A percentile compares a stretch with the other conserved stretches of the same genome.
Conservation (phyloP, 1,140 invertebrate species). For the Venustaconcha ellipsiformis region DNA sequence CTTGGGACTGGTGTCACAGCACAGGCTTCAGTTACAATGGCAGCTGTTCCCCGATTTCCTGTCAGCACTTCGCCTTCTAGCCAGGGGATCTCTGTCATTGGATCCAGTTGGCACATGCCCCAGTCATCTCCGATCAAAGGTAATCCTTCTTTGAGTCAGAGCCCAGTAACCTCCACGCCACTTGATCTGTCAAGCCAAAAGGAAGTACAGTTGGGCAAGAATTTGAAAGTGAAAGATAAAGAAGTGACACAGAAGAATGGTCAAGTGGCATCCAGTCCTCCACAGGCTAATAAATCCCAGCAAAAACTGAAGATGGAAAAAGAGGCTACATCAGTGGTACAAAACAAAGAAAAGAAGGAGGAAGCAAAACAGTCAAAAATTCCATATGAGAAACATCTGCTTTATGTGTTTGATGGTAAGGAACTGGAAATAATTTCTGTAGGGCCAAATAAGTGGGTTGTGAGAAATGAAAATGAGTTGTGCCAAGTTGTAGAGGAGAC, state of each 20-base stretch:
- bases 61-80: slow-evolving; percentile 14
- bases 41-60: slow-evolving; percentile 28
- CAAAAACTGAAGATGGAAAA: too few species aligned
- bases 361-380: slow-evolving; percentile 26
- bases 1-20: slow-evolving; percentile 31
- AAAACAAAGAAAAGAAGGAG: slow-evolving; percentile 11
- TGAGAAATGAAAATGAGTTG: slow-evolving; percentile 59
- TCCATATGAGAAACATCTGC: slow-evolving; percentile 56
- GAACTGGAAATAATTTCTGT: slow-evolving; percentile 65
- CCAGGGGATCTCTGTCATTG: slow-evolving; percentile 7
- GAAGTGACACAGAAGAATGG: too few species aligned
- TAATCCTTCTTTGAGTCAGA: slow-evolving; percentile 3
- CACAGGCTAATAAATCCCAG: too few species aligned
- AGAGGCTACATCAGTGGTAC: neutral
- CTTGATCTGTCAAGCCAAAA: too few species aligned
- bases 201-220: too few species aligned
- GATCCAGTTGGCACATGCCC: slow-evolving; percentile 31
- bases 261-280: too few species aligned
- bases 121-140: slow-evolving; percentile 17
- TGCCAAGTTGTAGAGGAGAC: slow-evolving; percentile 36
- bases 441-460: slow-evolving; percentile 62
- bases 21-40: slow-evolving; percentile 15
- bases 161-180: neutral
- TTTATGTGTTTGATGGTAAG: slow-evolving; percentile 56
- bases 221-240: too few species aligned